Evolutionary conservation across 1,140 invertebrate species (phyloP), one percentile per base, ranked within the genome.

Genomic region (Euura lappo): DNA sequence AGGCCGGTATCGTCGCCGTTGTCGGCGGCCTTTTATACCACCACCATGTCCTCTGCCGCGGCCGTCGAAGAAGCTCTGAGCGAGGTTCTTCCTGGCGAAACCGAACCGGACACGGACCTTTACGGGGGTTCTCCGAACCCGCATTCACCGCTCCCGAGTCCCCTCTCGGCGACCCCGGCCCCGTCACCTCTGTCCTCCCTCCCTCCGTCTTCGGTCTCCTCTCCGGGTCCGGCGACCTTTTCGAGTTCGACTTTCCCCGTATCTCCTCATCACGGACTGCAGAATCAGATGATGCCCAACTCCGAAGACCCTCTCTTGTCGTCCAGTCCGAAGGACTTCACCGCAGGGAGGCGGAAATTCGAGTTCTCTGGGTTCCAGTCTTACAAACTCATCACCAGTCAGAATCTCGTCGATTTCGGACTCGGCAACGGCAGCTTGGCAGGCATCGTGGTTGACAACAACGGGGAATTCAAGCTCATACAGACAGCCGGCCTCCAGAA

Each of bases 301-400:
- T 95, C 94, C 0, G 94, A 95, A 77, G 94, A 95, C 83, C 94
- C 94, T 0, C 80, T 95, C 1, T 80, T 96, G 13, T 95, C 94
- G 0, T 95, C 94, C 13, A 94, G 93, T 75, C 94, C 94, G 0
- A 92, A 94, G 72, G 94, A 95, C 77, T 95, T 95, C 82, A 90
- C 90, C 1, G 88, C 90, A 8, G 82, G 79, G 6, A 89, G 91
- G 65, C 90, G 91, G 67, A 89, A 89, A 75, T 91, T 92, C 72
- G 91, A 92, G 76, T 91, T 92, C 71, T 85, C 85, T 46, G 79
- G 78, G 10, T 79, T 87, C 64, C 90, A 91, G 47, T 89, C 91
- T 3, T 91, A 91, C 79, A 90, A 91, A 71, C 85, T 92, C 3
- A 84, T 87, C 10, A 89, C 88, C 76, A 92, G 88, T 80, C 93